Evolutionary conservation across 2,888 invertebrate genomes (phyloP).

Genomic region (Timema podura): DNA sequence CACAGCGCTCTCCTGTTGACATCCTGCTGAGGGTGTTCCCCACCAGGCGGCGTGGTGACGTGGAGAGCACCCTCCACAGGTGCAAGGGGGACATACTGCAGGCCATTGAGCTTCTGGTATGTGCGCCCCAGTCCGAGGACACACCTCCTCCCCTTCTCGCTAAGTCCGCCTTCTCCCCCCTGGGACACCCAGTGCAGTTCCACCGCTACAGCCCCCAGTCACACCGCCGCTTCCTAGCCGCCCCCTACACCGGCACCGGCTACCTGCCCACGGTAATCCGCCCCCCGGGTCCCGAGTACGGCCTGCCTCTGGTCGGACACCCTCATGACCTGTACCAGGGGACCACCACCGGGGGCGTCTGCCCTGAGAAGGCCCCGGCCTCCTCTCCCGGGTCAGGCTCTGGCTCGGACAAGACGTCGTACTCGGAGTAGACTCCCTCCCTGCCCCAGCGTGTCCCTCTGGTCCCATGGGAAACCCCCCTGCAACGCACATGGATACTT

Average conservation of each 20-base stretch:
- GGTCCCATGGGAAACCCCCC: not conserved
- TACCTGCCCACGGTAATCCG: constrained; percentile 75
- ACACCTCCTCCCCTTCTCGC: constrained; percentile 17
- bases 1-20: constrained; percentile 75
- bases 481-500: no score
- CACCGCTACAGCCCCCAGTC: constrained; percentile 45
- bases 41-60: constrained; percentile 76
- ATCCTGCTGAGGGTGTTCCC: constrained; percentile 88
- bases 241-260: constrained; percentile 78
- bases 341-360: constrained; percentile 34
- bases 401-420: constrained; percentile 53
- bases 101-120: constrained; percentile 87
- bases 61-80: constrained; percentile 77
- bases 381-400: constrained; percentile 51
- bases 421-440: constrained; percentile 47
- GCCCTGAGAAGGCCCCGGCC: constrained; percentile 44
- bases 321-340: constrained; percentile 43
- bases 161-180: constrained; percentile 74
- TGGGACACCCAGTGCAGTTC: constrained; percentile 40
- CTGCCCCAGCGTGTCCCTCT: not conserved
- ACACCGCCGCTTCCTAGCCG: constrained; percentile 68
- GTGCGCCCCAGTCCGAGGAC: constrained; percentile 44
- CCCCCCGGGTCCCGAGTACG: constrained; percentile 43
- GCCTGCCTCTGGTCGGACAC: constrained; percentile 37
- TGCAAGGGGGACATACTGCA: constrained; percentile 60